phyloP scores from a whole-genome alignment of 2,113 vertebrate genomes.

The Sialia sialis region DNA sequence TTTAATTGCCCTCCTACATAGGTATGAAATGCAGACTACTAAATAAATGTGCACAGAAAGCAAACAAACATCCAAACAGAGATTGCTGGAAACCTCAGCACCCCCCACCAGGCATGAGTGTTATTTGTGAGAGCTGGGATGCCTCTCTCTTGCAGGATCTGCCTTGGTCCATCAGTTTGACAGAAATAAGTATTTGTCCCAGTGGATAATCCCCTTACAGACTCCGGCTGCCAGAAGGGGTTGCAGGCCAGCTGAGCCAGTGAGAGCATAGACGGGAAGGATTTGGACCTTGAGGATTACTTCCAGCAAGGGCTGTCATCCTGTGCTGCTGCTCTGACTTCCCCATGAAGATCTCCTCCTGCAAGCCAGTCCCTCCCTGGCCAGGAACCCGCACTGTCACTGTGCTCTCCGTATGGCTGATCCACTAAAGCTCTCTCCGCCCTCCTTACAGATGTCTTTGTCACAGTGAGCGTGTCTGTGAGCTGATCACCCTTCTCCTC shows the following conservation, averaged over 20 bases:
- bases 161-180: not conserved
- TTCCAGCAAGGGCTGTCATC: not conserved
- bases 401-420: not conserved
- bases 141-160: not conserved
- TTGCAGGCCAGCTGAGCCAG: not conserved
- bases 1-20: not conserved
- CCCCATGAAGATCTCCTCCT: not conserved
- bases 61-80: not conserved
- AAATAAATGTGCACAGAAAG: not conserved
- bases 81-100: not conserved
- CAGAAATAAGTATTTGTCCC: not conserved
- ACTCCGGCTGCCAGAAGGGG: not conserved
- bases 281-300: not conserved
- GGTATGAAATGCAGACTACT: not conserved
- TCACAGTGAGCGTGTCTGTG: not conserved
- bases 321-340: not conserved
- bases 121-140: not conserved
- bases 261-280: not conserved
- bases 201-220: not conserved
- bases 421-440: not conserved
- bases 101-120: not conserved
- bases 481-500: not conserved
- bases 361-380: not conserved
- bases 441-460: not conserved
- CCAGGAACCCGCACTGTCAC: fast-evolving